These are phyloP conservation scores for Brachionus asplanchnoidis DNA, from an alignment of 1,140 invertebrate genomes.

Conservation along the genomic window DNA sequence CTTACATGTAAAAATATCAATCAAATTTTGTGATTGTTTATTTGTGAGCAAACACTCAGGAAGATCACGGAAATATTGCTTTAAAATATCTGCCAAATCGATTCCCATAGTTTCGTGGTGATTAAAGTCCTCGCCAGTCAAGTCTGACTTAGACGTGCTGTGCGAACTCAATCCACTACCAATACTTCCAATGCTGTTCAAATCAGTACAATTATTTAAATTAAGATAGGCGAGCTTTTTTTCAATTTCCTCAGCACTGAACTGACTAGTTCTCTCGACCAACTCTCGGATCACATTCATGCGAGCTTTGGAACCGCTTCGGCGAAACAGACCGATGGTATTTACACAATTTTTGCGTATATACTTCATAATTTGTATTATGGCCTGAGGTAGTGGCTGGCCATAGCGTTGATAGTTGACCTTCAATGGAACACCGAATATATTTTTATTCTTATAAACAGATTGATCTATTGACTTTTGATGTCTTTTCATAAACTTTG, in stretches of 20 bases:
- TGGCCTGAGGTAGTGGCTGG: conserved; percentile 76
- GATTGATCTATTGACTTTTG: conserved; percentile 42
- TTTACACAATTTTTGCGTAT: conserved; percentile 75
- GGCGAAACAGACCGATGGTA: conserved; percentile 85
- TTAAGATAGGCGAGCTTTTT: background rate
- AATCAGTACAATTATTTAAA: background rate
- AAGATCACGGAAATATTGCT: conserved; percentile 88
- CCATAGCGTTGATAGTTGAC: conserved; percentile 78
- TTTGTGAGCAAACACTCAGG: conserved; percentile 88
- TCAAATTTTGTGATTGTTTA: conserved; percentile 88
- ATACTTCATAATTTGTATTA: conserved; percentile 77
- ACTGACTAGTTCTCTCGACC: conserved; percentile 18
- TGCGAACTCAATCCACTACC: conserved; percentile 20
- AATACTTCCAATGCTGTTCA: conserved; percentile 21
- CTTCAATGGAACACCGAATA: conserved; percentile 80
- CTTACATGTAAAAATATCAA: conserved; percentile 88
- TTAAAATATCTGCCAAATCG: conserved; percentile 89
- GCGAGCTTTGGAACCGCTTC: conserved; percentile 57
- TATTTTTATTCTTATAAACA: conserved; percentile 66
- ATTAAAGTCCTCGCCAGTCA: background rate
- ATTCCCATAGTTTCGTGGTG: conserved; percentile 59
- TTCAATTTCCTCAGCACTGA: background rate
- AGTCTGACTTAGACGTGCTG: conserved; percentile 13
- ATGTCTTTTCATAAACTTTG: conserved; percentile 14
- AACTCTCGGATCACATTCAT: background rate